Evolutionary conservation across 2,113 vertebrate species (phyloP).

Genomic region (Corvus hawaiiensis): DNA sequence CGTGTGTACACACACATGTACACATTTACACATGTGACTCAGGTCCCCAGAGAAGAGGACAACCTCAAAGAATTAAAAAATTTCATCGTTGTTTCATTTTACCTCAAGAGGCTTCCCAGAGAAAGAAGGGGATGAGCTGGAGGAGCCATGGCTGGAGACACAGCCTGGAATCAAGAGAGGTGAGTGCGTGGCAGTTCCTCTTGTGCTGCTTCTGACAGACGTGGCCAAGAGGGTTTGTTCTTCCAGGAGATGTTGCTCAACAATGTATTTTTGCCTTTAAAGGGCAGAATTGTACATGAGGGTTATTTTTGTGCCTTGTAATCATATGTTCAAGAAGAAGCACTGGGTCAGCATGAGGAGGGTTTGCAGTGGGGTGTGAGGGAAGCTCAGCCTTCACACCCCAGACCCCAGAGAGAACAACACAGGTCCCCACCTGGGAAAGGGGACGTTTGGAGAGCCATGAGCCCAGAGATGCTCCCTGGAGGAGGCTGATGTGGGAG

Average conservation of each 20-base stretch:
- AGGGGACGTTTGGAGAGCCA: rapidly evolving
- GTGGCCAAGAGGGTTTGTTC: not conserved
- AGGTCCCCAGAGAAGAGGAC: not conserved
- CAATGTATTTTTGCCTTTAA: not conserved
- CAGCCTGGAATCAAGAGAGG: not conserved
- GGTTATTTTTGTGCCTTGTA: not conserved
- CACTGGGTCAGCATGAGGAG: rapidly evolving
- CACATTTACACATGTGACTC: rapidly evolving
- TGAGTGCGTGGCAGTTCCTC: rapidly evolving
- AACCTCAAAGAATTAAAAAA: not conserved
- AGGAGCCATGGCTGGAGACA: rapidly evolving
- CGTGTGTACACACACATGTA: not conserved
- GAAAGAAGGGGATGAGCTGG: not conserved
- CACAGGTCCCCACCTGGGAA: not conserved
- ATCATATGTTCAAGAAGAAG: not conserved
- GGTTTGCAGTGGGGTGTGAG: not conserved
- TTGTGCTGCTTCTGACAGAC: not conserved
- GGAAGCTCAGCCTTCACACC: not conserved
- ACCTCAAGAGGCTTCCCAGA: not conserved
- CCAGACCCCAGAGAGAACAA: rapidly evolving
- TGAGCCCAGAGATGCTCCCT: not conserved
- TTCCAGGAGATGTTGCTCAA: not conserved
- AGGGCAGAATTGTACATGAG: not conserved
- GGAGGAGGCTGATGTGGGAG: not conserved
- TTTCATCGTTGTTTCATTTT: not conserved